Conservation (phyloP, 2,797 vertebrate species). For the Ctenochaetus hawaiiensis region DNA sequence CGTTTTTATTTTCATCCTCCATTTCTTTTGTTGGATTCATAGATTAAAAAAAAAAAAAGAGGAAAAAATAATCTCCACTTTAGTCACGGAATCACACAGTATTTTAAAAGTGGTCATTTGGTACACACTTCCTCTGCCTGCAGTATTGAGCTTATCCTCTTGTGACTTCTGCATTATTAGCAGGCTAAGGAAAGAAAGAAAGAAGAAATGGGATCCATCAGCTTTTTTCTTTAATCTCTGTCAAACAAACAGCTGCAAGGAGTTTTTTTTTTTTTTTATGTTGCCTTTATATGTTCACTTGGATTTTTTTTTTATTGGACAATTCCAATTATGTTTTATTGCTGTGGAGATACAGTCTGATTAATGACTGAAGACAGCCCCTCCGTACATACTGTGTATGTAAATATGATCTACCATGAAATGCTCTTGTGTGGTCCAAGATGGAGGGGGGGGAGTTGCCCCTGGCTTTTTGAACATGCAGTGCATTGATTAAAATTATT, state of each 20-base stretch:
- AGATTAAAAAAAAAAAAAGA: neutral
- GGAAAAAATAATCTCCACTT: neutral
- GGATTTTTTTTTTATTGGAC: neutral
- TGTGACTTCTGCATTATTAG: conserved; percentile 30
- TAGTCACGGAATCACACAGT: conserved; percentile 13
- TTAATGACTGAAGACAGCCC: neutral
- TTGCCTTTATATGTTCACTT: conserved; percentile 9
- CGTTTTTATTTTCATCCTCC: neutral
- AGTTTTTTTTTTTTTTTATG: neutral
- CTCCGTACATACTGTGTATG: conserved; percentile 1
- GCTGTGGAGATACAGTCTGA: conserved; percentile 3
- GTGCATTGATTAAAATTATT: conserved; percentile 14
- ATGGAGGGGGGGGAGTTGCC: neutral
- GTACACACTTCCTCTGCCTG: conserved; percentile 20
- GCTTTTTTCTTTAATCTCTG: conserved; percentile 26
- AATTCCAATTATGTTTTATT: conserved; percentile 1
- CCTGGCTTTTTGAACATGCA: conserved; percentile 8
- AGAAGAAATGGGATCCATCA: conserved; percentile 27
- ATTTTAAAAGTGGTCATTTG: conserved; percentile 27
- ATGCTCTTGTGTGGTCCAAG: conserved; percentile 13
- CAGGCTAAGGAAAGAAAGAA: conserved; percentile 9
- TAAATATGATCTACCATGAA: conserved; percentile 24
- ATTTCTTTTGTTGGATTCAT: conserved; percentile 5
- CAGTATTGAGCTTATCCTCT: conserved; percentile 21
- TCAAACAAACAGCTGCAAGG: conserved; percentile 34